phyloP scores from a whole-genome alignment of 2,113 vertebrate genomes.

The Willisornis vidua region DNA sequence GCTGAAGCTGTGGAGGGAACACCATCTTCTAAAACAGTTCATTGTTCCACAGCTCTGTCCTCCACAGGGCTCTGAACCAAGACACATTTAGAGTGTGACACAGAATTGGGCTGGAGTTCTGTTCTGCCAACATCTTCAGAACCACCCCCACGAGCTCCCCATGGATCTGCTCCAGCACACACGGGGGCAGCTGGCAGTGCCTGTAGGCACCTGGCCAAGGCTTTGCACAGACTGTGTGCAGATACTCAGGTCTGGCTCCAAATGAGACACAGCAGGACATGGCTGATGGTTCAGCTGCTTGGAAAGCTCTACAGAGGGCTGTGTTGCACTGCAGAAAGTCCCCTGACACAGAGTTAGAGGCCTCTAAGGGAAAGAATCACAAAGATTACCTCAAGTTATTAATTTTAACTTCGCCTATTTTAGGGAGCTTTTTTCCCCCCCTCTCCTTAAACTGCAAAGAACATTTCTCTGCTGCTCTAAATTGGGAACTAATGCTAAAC shows the following conservation, averaged over 20 bases:
- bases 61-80: background rate
- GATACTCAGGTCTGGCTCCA: background rate
- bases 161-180: background rate
- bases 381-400: background rate
- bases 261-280: accelerated
- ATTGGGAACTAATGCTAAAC: background rate
- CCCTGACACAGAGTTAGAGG: background rate
- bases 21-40: background rate
- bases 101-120: background rate
- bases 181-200: background rate
- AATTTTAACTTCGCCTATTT: background rate
- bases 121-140: background rate
- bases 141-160: background rate
- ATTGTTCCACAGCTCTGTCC: background rate
- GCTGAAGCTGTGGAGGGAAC: background rate
- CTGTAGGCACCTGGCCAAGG: background rate
- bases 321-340: background rate
- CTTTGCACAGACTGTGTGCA: accelerated
- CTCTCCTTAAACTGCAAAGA: background rate
- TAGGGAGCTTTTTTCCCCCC: background rate
- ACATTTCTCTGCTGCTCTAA: slow-evolving; percentile 5
- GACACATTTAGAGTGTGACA: background rate
- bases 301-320: background rate
- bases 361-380: background rate
- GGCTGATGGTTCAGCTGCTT: background rate